Evolutionary conservation across 2,113 vertebrate genomes (phyloP), one percentile per base, ranked within the genome.

Genomic region (Sturnira hondurensis): DNA sequence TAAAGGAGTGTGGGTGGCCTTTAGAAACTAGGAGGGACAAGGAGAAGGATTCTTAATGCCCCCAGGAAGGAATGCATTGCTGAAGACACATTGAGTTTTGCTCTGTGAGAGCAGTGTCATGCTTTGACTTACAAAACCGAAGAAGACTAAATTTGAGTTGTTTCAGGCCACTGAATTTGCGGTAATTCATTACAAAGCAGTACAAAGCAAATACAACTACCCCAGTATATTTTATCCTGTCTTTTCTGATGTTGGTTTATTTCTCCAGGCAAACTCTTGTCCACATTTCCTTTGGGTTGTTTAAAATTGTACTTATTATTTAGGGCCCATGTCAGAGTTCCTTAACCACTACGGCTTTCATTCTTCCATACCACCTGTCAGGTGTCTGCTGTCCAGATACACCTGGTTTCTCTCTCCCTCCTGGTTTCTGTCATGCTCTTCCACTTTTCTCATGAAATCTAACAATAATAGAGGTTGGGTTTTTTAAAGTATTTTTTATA

Each of bases 181-280:
- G 67, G 50, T 74, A 73, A 10, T 94, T 41, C 58, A 33, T 92
- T 86, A 41, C 2, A 52, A 6, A 74, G 26, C 54, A 83, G 19
- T 43, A 12, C 16, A 91, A 95, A 90, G 63, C 19, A 93, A 93
- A 83, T 81, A 38, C 8, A 87, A 54, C 63, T 56, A 70, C 24
- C 12, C 15, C n/a, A 56, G 19, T 12, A 77, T 82, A 71, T 94
- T 94, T 74, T 92, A 38, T 16, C 76, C 4, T 71, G n/a, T 26
- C 11, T 31, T 47, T 89, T 96, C 31, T 87, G 17, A 36, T 84
- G 31, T 63, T 86, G 54, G 19, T 65, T 78, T 89, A 65, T 89
- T 92, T 96, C 41, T 97, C 50, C 38, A 78, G 90, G 71, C 16
- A 67, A 89, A 70, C 52, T 70, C 41, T 63, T 68, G 17, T 93